A percentile compares a stretch with the other conserved stretches of the same genome.
phyloP scores from a whole-genome alignment of 1,140 invertebrate species.

The Scaptomyza graminum region DNA sequence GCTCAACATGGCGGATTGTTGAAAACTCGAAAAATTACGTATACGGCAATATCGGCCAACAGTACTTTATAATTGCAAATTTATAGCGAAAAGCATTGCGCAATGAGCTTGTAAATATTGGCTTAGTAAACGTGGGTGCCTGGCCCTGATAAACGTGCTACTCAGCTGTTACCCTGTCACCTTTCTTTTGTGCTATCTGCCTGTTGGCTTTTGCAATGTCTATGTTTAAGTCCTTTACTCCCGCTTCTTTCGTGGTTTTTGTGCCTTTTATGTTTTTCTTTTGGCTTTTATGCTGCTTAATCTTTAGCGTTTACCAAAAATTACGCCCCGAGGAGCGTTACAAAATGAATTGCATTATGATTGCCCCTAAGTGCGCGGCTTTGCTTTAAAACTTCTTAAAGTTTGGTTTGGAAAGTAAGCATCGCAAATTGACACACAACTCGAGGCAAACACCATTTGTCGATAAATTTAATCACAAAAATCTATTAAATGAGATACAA shows the following conservation, averaged over 20 bases:
- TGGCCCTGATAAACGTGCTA: constrained; percentile 1
- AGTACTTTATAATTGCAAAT: constrained; percentile 65
- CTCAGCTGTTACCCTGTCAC: background rate
- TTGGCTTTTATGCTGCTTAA: constrained; percentile 75
- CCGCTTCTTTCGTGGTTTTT: constrained; percentile 70
- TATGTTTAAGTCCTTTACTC: constrained; percentile 42
- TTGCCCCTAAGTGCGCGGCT: constrained; percentile 31
- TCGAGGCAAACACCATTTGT: background rate
- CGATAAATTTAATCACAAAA: background rate
- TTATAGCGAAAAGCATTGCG: constrained; percentile 56
- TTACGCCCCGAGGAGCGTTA: constrained; percentile 70
- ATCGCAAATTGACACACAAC: constrained; percentile 32
- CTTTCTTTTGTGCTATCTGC: background rate
- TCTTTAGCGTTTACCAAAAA: constrained; percentile 79
- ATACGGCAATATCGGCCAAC: constrained; percentile 41
- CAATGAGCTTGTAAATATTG: constrained; percentile 44
- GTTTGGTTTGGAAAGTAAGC: constrained; percentile 19
- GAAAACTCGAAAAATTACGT: constrained; percentile 48
- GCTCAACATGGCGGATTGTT: constrained; percentile 44
- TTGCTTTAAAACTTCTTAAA: constrained; percentile 27
- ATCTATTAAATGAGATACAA: too few species aligned
- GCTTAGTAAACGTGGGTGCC: constrained; percentile 34
- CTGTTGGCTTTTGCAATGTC: constrained; percentile 51
- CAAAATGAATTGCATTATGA: constrained; percentile 80
- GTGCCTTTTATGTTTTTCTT: constrained; percentile 62